phyloP scores from a whole-genome alignment of 2,888 invertebrate species.

The Cosmorhoe ocellata region DNA sequence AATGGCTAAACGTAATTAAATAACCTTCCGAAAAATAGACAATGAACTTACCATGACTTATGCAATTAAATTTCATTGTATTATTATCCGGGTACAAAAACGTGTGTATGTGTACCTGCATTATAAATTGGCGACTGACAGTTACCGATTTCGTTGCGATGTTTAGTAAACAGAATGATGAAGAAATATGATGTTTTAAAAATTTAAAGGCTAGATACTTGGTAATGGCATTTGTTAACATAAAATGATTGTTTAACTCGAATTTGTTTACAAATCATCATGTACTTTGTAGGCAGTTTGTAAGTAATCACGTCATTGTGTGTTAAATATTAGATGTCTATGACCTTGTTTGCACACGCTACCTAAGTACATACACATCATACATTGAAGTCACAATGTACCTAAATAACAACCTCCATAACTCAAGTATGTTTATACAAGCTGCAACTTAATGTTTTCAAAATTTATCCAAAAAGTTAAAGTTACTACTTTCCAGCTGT shows the following conservation, averaged over 20 bases:
- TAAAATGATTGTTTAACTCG: neutral
- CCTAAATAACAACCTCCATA: neutral
- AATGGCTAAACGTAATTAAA: conserved; percentile 46
- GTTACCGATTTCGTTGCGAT: too few species aligned
- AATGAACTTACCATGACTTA: neutral
- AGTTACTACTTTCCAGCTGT: too few species aligned
- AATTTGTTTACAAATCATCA: neutral
- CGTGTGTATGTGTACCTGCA: too few species aligned
- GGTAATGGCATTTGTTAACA: too few species aligned
- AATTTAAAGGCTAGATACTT: too few species aligned
- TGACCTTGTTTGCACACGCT: conserved; percentile 21
- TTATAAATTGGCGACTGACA: too few species aligned
- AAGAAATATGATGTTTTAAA: too few species aligned
- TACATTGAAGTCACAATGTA: neutral
- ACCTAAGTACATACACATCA: neutral
- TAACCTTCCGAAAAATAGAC: neutral
- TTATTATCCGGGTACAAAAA: neutral
- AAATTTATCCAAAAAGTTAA: too few species aligned
- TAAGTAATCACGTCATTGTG: conserved; percentile 29
- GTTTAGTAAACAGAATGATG: too few species aligned
- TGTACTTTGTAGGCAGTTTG: neutral
- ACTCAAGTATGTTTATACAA: too few species aligned
- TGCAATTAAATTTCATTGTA: neutral
- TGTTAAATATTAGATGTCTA: conserved; percentile 11
- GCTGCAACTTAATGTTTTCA: too few species aligned